These are phyloP conservation scores for Hexactinellida sp. DNA, from an alignment of 37 sponge, comb jelly and placozoan genomes.

Conservation along the genomic window DNA sequence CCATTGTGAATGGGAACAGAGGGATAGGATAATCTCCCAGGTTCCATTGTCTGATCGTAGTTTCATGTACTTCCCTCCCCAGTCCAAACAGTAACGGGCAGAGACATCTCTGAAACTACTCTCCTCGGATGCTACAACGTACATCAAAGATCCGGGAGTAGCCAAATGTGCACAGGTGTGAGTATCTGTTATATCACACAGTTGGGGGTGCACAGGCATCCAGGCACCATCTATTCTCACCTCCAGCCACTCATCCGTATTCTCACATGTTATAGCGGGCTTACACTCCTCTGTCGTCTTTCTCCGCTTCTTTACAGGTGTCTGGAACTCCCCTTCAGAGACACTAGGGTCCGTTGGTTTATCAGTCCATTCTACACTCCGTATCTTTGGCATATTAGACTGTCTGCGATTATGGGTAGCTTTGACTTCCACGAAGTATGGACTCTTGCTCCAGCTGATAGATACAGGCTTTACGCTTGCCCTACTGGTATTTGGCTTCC, in stretches of 20 bases:
- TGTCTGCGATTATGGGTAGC: not conserved
- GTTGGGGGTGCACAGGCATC: not conserved
- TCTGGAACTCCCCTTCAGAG: not conserved
- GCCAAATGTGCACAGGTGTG: not conserved
- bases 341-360: not conserved
- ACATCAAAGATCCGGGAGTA: not conserved
- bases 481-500: not conserved
- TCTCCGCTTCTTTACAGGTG: not conserved
- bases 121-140: not conserved
- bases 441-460: not conserved
- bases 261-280: not conserved
- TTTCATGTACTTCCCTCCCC: not conserved
- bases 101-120: not conserved
- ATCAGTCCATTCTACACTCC: not conserved
- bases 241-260: not conserved
- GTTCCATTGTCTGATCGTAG: not conserved
- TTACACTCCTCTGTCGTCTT: not conserved
- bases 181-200: not conserved
- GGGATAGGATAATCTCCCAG: not conserved
- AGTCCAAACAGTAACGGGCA: not conserved
- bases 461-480: not conserved
- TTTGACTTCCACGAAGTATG: not conserved
- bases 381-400: not conserved
- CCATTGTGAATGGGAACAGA: not conserved
- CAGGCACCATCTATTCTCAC: not conserved